Evolutionary conservation across 2,113 vertebrate genomes (phyloP), one percentile per base, ranked within the genome.

Genomic region (Tretioscincus oriximinensis): DNA sequence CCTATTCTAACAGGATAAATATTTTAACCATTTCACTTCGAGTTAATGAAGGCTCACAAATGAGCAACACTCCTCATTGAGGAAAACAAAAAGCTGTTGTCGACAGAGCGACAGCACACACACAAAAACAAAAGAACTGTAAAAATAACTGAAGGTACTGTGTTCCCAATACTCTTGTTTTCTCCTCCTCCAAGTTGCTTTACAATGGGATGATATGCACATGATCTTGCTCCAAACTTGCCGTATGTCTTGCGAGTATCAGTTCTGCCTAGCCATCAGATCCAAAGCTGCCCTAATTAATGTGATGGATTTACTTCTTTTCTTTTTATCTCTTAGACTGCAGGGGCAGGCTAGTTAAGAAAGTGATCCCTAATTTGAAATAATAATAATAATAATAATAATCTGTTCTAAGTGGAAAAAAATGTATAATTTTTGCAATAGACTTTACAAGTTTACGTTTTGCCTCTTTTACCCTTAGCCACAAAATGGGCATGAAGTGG

Each of bases 11-110:
- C 95, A 97, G 95, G 97, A 99, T 99, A 99, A 99, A 99, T 98
- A 99, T 96, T 96, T 96, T 99, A 96, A 96, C 96, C 97, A 96
- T 96, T 97, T 96, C 95, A 98, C 96, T 97, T 97, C 94, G 96
- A 97, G 96, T 97, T 97, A 97, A 98, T 97, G 97, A 98, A 98
- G 95, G 98, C 98, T 99, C 98, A 96, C 96, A 97, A 97, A 96
- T 97, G 98, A 99, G 98, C 98, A 97, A 97, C 98, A 96, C 96
- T 99, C 98, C 98, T 99, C 98, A 98, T 97, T 99, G 98, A 99
- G 98, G 97, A 99, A 99, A 97, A 99, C 98, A 97, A 97, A 99
- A 99, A 97, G 96, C 97, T 97, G 96, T 98, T 99, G 98, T 99
- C 97, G 97, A 97, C 97, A 96, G 92, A 92, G 97, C 98, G 97